Percentiles rank a stretch among this genome's conserved stretches.
Conservation (phyloP, 2,113 vertebrate genomes). For the Macquaria ambigua region DNA sequence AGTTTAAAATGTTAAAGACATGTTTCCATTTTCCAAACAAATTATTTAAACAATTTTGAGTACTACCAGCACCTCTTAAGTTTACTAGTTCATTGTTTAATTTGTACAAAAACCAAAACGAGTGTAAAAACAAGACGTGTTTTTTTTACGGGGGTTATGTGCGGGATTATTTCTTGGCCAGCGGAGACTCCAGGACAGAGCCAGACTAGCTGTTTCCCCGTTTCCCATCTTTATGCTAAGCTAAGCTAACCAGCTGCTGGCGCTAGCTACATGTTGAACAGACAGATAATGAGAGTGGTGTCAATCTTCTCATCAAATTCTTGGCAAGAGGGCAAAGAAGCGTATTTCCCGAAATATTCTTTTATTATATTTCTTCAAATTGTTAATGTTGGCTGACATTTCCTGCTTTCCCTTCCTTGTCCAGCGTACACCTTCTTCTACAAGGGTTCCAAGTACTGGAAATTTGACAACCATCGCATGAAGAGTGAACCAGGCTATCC, state of each 20-base stretch:
- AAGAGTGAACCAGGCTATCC: slow-evolving; percentile 96
- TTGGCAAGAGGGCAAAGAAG: neutral
- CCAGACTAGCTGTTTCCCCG: no score
- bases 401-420: neutral
- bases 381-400: neutral
- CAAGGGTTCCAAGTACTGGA: slow-evolving; percentile 97
- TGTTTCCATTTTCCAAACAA: neutral
- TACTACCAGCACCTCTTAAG: no score
- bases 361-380: neutral
- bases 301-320: neutral
- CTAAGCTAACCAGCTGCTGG: neutral
- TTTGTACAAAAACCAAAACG: no score
- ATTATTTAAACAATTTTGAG: neutral
- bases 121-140: no score
- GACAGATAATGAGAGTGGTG: neutral
- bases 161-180: no score
- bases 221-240: neutral
- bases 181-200: no score
- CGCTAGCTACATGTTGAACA: neutral
- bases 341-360: neutral
- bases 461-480: slow-evolving; percentile 96
- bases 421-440: slow-evolving; percentile 97
- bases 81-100: no score
- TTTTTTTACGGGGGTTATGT: no score
- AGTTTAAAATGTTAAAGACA: neutral